These are phyloP conservation scores for Ranitomeya imitator DNA, from an alignment of 2,113 vertebrate genomes.

Conservation along the genomic window DNA sequence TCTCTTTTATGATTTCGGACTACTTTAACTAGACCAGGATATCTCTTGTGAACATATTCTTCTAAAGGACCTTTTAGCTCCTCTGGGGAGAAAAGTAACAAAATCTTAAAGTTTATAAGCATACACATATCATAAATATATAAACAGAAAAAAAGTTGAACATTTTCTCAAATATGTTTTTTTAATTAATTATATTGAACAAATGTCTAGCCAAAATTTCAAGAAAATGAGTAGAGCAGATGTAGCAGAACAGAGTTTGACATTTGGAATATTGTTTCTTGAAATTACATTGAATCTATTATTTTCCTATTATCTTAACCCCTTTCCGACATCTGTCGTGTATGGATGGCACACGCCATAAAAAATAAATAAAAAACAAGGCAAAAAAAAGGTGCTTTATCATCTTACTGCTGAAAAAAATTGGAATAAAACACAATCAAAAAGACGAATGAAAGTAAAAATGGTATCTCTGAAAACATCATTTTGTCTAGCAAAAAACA, in stretches of 20 bases:
- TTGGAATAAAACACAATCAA: no score
- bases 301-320: no score
- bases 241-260: neutral
- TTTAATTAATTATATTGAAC: neutral
- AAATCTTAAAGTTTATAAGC: neutral
- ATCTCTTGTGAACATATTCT: constrained; percentile 94
- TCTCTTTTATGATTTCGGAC: constrained; percentile 94
- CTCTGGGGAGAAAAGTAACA: constrained; percentile 71
- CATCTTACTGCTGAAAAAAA: no score
- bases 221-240: neutral
- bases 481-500: no score
- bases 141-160: neutral
- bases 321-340: no score
- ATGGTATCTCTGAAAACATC: no score
- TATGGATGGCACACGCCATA: no score
- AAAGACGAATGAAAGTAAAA: no score
- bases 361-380: no score
- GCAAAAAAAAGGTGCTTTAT: no score
- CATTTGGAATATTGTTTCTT: no score
- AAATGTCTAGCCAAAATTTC: neutral
- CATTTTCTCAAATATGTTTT: neutral
- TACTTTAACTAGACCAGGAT: constrained; percentile 93
- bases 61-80: constrained; percentile 92
- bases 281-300: no score
- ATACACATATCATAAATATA: neutral